phyloP scores from a whole-genome alignment of 1,140 invertebrate genomes.

The Drosophila baimaii region DNA sequence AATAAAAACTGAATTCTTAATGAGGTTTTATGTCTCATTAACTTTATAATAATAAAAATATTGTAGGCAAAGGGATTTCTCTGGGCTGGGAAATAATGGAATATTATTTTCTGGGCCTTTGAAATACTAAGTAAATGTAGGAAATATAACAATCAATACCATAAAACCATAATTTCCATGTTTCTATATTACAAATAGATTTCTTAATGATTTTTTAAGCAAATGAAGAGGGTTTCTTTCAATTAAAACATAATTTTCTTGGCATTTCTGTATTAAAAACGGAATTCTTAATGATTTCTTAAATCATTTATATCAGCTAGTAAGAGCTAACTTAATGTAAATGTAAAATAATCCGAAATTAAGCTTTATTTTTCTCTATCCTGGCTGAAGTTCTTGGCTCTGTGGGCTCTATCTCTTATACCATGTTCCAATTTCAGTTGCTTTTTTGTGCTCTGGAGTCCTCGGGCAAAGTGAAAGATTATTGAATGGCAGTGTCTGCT shows the following conservation, averaged over 20 bases:
- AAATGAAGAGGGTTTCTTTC: too few species aligned
- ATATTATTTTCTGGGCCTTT: background rate
- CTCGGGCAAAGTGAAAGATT: conserved; percentile 39
- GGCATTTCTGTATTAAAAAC: too few species aligned
- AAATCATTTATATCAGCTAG: background rate
- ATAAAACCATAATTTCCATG: background rate
- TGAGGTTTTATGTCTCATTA: too few species aligned
- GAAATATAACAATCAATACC: background rate
- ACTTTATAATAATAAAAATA: too few species aligned
- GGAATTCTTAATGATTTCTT: too few species aligned
- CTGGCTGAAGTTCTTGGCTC: background rate
- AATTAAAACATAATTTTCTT: too few species aligned
- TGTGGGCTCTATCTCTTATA: background rate
- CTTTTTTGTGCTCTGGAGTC: conserved; percentile 2
- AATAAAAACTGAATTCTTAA: too few species aligned
- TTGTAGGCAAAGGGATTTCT: too few species aligned
- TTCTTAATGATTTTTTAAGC: too few species aligned
- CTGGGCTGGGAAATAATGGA: background rate
- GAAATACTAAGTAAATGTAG: background rate
- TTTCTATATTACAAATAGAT: background rate
- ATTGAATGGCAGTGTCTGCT: conserved; percentile 45
- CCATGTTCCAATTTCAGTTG: background rate
- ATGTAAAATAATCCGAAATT: conserved; percentile 2
- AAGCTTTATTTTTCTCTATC: background rate
- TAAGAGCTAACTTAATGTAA: background rate